Base-by-base conservation (phyloP, 92 coral and sea anemone genomes). In the Bergia sp. region DNA sequence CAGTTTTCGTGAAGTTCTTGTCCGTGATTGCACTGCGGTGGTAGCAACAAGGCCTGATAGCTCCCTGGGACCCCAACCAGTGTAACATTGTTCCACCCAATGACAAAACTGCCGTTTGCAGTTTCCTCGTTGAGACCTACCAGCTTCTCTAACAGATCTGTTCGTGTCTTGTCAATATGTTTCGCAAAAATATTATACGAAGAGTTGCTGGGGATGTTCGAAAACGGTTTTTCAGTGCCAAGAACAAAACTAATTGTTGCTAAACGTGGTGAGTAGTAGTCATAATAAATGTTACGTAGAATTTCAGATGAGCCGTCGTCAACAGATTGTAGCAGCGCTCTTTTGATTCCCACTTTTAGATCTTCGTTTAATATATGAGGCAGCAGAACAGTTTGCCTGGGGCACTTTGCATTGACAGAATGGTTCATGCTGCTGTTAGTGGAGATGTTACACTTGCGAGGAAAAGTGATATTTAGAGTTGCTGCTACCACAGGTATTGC, bases 11-110 rank as follows among this genome's bases (percentile, higher is more conserved):
- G 86, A 18, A 67, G 76, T 9, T 43, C 50, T 6, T 65, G 86
- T 57, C 92, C 92, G 16, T 15, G 18, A 29, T 74, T 53, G 71
- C 92, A 90, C 43, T 44, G 38, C 61, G 86, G 92, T 4, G 89
- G 80, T 45, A 57, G 81, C 39, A 86, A 47, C 44, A 38, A 36
- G 9, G 81, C 10, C 4, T 42, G 69, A 47, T 85, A 76, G n/a
- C 86, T 85, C 1, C 66, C 86, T 16, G 80, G 21, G 3, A 58
- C 67, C 18, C 81, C 86, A 7, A 20, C 13, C 29, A 90, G 55
- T 45, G 13, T 38, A 18, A 50, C 0, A 41, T 85, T 71, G 81
- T 72, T 79, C 91, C 88, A 83, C 39, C 37, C 4, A 36, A 66
- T 13, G 36, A 1, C 58, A 37, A 90, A 45, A 20, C 37, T 86